Evolutionary conservation across 2,797 vertebrate genomes (phyloP).

Genomic region (Aldrovandia affinis): DNA sequence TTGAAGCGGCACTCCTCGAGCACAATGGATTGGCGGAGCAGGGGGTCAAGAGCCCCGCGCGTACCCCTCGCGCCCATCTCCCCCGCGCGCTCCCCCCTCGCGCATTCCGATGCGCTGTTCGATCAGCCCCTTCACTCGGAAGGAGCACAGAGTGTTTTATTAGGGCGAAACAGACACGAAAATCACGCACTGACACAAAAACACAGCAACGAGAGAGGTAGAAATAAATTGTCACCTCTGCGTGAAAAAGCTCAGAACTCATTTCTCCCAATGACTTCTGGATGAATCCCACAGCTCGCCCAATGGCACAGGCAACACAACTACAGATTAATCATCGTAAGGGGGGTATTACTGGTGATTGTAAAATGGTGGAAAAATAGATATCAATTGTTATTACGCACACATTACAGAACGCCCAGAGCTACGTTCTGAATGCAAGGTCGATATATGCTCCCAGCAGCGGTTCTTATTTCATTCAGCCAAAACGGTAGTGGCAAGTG

Average conservation of each 20-base stretch:
- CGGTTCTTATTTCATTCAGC: neutral
- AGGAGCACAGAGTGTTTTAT: neutral
- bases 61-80: too few species aligned
- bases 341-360: slow-evolving; percentile 3
- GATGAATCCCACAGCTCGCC: neutral
- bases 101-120: neutral
- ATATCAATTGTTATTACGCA: neutral
- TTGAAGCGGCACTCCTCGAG: slow-evolving; percentile 14
- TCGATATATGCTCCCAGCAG: neutral
- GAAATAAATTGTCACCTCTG: slow-evolving; percentile 13
- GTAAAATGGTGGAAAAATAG: neutral
- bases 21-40: slow-evolving; percentile 16
- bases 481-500: slow-evolving; percentile 5
- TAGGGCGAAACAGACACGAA: neutral
- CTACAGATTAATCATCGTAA: neutral
- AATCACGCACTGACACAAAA: slow-evolving; percentile 6
- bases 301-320: neutral
- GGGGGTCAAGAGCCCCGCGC: slow-evolving; percentile 14
- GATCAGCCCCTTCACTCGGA: slow-evolving; percentile 3
- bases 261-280: slow-evolving; percentile 7
- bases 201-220: neutral
- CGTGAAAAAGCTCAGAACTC: slow-evolving; percentile 17
- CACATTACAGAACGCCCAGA: neutral
- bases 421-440: too few species aligned
- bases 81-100: neutral